Conservation (phyloP, 2,797 vertebrate genomes). For the Rhinella marina region DNA sequence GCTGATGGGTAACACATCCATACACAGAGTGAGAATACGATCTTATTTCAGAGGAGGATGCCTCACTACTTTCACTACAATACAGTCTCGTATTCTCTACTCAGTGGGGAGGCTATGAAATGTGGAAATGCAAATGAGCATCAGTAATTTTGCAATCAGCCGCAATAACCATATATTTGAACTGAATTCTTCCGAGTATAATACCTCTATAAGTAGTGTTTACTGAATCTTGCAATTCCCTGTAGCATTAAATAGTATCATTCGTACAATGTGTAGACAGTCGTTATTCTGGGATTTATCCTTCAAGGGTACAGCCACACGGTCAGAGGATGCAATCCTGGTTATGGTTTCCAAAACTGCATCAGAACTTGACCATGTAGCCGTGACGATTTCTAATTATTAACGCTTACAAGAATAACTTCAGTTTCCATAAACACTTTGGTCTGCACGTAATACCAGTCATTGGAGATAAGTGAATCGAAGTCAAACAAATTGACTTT, state of each 20-base stretch:
- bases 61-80: neutral
- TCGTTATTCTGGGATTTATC: neutral
- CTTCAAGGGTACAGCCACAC: too few species aligned
- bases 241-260: neutral
- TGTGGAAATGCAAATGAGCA: neutral
- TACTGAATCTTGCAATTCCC: neutral
- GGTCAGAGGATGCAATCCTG: too few species aligned
- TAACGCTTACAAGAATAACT: too few species aligned
- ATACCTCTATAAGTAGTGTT: neutral
- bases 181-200: neutral
- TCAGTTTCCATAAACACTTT: too few species aligned
- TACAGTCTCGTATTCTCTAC: neutral
- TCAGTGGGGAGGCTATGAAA: neutral
- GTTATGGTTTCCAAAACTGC: too few species aligned
- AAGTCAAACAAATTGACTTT: too few species aligned
- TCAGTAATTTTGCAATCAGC: slow-evolving; percentile 18
- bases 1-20: neutral
- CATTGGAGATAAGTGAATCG: too few species aligned
- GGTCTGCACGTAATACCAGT: too few species aligned
- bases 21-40: neutral
- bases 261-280: neutral
- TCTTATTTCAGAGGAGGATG: neutral
- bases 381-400: too few species aligned
- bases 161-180: neutral
- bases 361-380: too few species aligned